These are phyloP conservation scores for Gymnoscelis rufifasciata DNA, from an alignment of 2,888 invertebrate genomes.

Conservation along the genomic window DNA sequence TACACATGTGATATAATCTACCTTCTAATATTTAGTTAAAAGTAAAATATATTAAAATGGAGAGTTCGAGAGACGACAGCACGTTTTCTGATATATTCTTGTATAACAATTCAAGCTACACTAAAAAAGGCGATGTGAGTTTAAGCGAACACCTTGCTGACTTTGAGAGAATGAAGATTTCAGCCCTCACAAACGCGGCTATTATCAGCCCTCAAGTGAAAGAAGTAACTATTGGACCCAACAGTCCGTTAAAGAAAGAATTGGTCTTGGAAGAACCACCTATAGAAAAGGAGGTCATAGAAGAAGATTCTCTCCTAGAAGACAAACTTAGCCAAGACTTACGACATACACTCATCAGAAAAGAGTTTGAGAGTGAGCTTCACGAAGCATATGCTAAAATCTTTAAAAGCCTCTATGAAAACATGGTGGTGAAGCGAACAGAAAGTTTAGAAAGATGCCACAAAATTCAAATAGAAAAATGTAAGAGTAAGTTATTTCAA, in stretches of 20 bases:
- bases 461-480: slow-evolving; percentile 57
- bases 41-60: slow-evolving; percentile 42
- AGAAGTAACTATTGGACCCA: slow-evolving; percentile 65
- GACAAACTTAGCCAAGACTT: slow-evolving; percentile 59
- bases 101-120: slow-evolving; percentile 32
- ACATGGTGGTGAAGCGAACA: slow-evolving; percentile 54
- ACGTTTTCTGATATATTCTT: slow-evolving; percentile 36
- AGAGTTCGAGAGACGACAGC: slow-evolving; percentile 31
- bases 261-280: slow-evolving; percentile 20
- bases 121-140: slow-evolving; percentile 45
- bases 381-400: slow-evolving; percentile 48
- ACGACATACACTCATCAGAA: slow-evolving; percentile 54
- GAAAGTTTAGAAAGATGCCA: slow-evolving; percentile 53
- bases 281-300: slow-evolving; percentile 30
- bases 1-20: too few relatives aligned
- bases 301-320: slow-evolving; percentile 46
- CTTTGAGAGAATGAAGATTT: slow-evolving; percentile 76
- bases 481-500: slow-evolving; percentile 59
- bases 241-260: slow-evolving; percentile 42
- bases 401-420: slow-evolving; percentile 55
- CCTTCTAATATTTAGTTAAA: too few relatives aligned
- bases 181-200: slow-evolving; percentile 79
- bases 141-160: slow-evolving; percentile 53
- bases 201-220: slow-evolving; percentile 71
- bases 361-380: slow-evolving; percentile 51